Evolutionary conservation across 2,888 invertebrate species (phyloP).

Genomic region (Lycophotia porphyrea): DNA sequence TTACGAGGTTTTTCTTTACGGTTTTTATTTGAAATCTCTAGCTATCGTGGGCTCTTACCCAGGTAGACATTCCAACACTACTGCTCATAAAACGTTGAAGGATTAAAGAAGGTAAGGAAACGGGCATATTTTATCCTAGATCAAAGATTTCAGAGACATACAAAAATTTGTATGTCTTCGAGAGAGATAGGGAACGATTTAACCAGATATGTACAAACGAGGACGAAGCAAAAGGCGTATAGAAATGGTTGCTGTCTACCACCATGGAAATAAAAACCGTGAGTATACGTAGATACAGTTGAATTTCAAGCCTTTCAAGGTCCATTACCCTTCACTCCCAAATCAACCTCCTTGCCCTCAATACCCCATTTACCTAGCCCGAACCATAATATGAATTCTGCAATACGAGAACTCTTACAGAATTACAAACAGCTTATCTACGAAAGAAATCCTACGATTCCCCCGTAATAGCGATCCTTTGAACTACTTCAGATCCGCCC

Average conservation of each 20-base stretch:
- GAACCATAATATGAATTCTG: slow-evolving; percentile 57
- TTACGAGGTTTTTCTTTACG: background rate
- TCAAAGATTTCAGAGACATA: background rate
- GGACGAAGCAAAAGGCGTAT: background rate
- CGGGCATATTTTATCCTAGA: background rate
- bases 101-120: background rate
- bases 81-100: background rate
- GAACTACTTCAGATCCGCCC: slow-evolving; percentile 52
- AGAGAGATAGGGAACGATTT: background rate
- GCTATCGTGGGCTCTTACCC: background rate
- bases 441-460: slow-evolving; percentile 66
- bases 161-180: background rate
- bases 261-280: background rate
- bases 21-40: background rate
- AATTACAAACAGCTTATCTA: slow-evolving; percentile 73
- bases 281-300: background rate
- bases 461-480: slow-evolving; percentile 66
- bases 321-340: slow-evolving; percentile 25
- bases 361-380: slow-evolving; percentile 31
- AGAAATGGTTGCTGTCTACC: background rate
- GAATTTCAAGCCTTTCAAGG: slow-evolving; percentile 15
- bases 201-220: background rate
- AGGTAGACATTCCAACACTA: background rate
- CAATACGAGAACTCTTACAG: slow-evolving; percentile 65
- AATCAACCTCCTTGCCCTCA: slow-evolving; percentile 23